Conservation (phyloP, 2,797 vertebrate species). For the Tadarida brasiliensis region DNA sequence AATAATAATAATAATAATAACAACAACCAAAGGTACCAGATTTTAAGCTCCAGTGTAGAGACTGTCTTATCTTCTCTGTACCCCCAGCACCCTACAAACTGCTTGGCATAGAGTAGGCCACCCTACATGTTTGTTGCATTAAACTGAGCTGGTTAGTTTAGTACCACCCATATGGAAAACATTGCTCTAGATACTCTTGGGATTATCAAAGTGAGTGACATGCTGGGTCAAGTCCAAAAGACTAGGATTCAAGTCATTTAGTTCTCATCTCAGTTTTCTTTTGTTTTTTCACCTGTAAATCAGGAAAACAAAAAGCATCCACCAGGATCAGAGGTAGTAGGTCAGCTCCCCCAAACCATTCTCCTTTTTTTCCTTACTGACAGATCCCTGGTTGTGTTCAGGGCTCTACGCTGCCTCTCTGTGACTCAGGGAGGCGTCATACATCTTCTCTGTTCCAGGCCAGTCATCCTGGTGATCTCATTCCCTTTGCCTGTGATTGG, state of each 20-base stretch:
- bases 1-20: not conserved
- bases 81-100: not conserved
- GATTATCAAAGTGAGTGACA: not conserved
- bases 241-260: not conserved
- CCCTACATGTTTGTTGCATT: not conserved
- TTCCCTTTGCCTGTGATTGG: not conserved
- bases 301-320: not conserved
- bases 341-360: not conserved
- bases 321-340: not conserved
- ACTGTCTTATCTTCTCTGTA: not conserved
- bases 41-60: not conserved
- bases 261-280: not conserved
- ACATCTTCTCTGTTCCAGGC: not conserved
- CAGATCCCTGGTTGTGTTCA: not conserved
- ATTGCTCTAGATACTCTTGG: not conserved
- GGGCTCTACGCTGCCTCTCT: not conserved
- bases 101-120: not conserved
- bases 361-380: not conserved
- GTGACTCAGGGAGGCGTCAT: not conserved
- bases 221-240: not conserved
- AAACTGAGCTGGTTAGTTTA: not conserved
- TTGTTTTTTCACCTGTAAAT: not conserved
- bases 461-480: not conserved
- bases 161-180: not conserved
- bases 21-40: not conserved